A percentile compares a stretch with the other conserved stretches of the same genome.
Conservation (phyloP, 1,140 invertebrate species). For the Drosophila quadrilineata region DNA sequence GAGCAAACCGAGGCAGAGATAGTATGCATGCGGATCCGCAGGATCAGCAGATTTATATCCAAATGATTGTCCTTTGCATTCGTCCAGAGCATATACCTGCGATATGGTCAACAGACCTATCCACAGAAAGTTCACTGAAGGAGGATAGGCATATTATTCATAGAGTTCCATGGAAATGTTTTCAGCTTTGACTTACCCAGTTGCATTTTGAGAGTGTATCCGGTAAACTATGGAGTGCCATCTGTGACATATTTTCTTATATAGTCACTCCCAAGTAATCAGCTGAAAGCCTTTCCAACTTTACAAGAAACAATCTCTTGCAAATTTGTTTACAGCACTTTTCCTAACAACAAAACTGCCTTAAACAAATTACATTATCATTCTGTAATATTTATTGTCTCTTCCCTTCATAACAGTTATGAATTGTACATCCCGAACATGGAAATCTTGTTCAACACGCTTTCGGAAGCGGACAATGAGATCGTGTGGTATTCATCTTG, state of each 20-base stretch:
- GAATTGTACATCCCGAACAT: not conserved
- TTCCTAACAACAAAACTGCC: slow-evolving; percentile 3
- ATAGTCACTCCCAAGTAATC: slow-evolving; percentile 42
- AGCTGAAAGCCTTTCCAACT: slow-evolving; percentile 32
- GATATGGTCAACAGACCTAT: slow-evolving; percentile 49
- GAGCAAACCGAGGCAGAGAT: slow-evolving; percentile 45
- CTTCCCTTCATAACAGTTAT: not conserved
- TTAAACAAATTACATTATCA: slow-evolving; percentile 21
- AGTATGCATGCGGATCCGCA: slow-evolving; percentile 44
- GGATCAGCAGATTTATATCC: slow-evolving; percentile 48
- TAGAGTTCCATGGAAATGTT: not conserved
- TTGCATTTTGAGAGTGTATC: slow-evolving; percentile 50
- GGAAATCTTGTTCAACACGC: too few relatives aligned
- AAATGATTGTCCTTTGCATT: slow-evolving; percentile 44
- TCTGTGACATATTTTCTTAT: slow-evolving; percentile 25
- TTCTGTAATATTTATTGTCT: not conserved
- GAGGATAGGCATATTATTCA: not conserved
- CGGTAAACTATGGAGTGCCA: slow-evolving; percentile 18
- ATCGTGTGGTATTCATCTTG: too few relatives aligned
- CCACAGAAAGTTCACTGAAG: slow-evolving; percentile 52
- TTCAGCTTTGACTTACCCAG: slow-evolving; percentile 42
- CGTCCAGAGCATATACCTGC: slow-evolving; percentile 44
- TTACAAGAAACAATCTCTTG: not conserved
- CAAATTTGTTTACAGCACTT: slow-evolving; percentile 14
- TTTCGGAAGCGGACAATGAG: too few relatives aligned